These are phyloP conservation scores for Gastracanthus pulcherrimus DNA, from an alignment of 2,888 invertebrate genomes.

Conservation along the genomic window DNA sequence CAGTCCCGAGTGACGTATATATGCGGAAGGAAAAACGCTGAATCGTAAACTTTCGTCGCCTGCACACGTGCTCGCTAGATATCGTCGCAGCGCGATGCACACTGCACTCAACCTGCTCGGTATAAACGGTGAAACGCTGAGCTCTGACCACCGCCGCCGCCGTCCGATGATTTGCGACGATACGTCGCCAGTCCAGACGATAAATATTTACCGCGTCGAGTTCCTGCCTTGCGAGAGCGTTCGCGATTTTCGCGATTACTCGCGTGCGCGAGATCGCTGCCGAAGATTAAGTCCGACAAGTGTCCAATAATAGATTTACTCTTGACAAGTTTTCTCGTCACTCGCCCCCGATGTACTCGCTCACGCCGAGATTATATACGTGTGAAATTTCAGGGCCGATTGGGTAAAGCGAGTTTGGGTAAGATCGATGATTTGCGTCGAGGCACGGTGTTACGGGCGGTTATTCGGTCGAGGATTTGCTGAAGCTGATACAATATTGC, in stretches of 20 bases:
- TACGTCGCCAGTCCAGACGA: not conserved
- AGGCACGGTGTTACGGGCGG: no score
- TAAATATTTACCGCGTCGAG: slow-evolving; percentile 54
- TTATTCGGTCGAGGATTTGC: no score
- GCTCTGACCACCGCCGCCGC: slow-evolving; percentile 18
- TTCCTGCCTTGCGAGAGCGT: not conserved
- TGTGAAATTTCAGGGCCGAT: not conserved
- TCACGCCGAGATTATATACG: no score
- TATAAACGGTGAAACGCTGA: no score
- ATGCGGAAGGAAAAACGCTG: slow-evolving; percentile 22
- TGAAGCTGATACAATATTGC: no score
- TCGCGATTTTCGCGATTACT: not conserved
- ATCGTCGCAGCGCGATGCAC: no score
- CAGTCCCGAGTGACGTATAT: slow-evolving; percentile 27
- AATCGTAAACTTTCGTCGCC: slow-evolving; percentile 26
- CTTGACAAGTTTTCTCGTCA: not conserved
- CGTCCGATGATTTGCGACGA: no score
- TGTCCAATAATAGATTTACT: slow-evolving; percentile 37
- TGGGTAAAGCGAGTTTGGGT: not conserved
- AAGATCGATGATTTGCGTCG: not conserved
- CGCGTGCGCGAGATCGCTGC: not conserved
- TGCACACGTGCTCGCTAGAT: no score
- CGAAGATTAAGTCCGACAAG: slow-evolving; percentile 20
- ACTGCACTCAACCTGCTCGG: no score
- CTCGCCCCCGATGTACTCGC: not conserved